These are phyloP conservation scores for Cercopithecus mona DNA, from an alignment of 2,113 vertebrate species.

Conservation along the genomic window DNA sequence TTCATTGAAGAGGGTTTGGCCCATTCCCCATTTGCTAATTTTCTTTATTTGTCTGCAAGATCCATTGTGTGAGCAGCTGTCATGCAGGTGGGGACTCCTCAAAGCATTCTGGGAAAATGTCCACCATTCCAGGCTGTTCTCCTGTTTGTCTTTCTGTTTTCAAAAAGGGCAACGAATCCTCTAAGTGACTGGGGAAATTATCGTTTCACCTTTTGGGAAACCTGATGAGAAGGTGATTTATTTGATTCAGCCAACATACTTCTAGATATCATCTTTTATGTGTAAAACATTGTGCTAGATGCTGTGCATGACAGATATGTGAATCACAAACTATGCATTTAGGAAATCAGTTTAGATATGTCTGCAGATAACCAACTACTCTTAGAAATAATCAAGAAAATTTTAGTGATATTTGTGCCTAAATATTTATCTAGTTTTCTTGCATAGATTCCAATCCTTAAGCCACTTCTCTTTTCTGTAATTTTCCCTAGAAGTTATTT, in stretches of 20 bases:
- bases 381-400: neutral
- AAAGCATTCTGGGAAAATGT: neutral
- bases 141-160: neutral
- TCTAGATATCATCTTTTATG: neutral
- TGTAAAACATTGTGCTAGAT: too few relatives aligned
- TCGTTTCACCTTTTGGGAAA: neutral
- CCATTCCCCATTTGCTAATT: slow-evolving; percentile 40
- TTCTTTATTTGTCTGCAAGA: slow-evolving; percentile 58
- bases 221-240: neutral
- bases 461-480: neutral
- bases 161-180: neutral
- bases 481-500: neutral
- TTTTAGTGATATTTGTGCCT: neutral
- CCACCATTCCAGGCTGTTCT: neutral
- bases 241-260: neutral
- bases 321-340: neutral
- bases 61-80: slow-evolving; percentile 45
- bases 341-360: neutral
- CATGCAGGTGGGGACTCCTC: neutral
- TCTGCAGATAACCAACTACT: neutral
- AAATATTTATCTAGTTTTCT: neutral
- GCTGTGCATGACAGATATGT: neutral
- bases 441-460: neutral
- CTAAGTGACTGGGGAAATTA: neutral
- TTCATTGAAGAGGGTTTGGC: slow-evolving; percentile 13